Conservation (phyloP, 2,888 invertebrate species). For the Scaptomyza flava region DNA sequence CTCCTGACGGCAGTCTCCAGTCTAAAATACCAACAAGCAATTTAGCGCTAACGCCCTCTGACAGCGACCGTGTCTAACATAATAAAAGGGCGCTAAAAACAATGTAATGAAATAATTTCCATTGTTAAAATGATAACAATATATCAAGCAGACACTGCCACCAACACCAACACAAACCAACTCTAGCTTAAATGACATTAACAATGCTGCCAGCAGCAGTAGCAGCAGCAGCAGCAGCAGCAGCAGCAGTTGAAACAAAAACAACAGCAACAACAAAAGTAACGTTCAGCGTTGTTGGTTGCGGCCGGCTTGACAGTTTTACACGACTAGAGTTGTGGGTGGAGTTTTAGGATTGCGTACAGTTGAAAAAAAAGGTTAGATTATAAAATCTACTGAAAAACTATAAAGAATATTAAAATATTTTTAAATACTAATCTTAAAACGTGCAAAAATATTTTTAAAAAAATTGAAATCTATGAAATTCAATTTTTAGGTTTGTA, state of each 20-base stretch:
- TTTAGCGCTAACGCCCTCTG: constrained; percentile 18
- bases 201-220: constrained; percentile 49
- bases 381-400: not conserved
- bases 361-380: not conserved
- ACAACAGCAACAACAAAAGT: constrained; percentile 31
- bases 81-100: constrained; percentile 71
- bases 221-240: constrained; percentile 44
- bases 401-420: too few relatives aligned
- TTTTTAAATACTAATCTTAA: too few relatives aligned
- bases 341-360: not conserved
- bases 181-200: constrained; percentile 61
- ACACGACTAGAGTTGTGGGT: not conserved
- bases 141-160: constrained; percentile 81
- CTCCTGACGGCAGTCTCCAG: not conserved
- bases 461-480: too few relatives aligned
- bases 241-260: constrained; percentile 35
- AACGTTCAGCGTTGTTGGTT: constrained; percentile 41
- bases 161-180: constrained; percentile 39
- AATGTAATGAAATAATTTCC: constrained; percentile 83
- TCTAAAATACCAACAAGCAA: constrained; percentile 16
- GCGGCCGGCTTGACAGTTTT: constrained; percentile 67
- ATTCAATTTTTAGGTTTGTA: too few relatives aligned
- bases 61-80: constrained; percentile 62
- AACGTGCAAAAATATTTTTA: too few relatives aligned
- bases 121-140: constrained; percentile 83